These are phyloP conservation scores for Zeuzera pyrina DNA, from an alignment of 2,888 invertebrate genomes.

Conservation along the genomic window DNA sequence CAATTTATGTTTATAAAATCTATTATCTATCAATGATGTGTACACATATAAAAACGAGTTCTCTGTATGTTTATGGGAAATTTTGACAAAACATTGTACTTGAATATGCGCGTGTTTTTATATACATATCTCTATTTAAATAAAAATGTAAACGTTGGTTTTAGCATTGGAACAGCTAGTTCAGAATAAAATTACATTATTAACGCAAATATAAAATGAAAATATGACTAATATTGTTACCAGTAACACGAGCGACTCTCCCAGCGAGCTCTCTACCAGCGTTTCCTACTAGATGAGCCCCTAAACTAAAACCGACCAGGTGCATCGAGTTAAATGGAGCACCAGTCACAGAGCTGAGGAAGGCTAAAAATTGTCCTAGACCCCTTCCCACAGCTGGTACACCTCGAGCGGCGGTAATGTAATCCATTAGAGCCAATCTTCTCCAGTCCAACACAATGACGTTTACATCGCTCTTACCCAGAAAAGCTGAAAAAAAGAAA, in stretches of 20 bases:
- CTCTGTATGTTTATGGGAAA: too few relatives aligned
- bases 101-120: too few relatives aligned
- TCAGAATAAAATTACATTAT: too few relatives aligned
- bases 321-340: slow-evolving; percentile 26
- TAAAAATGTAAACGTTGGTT: too few relatives aligned
- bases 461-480: slow-evolving; percentile 27
- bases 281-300: slow-evolving; percentile 39
- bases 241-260: slow-evolving; percentile 32
- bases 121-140: too few relatives aligned
- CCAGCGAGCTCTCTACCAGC: slow-evolving; percentile 31
- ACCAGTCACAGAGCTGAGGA: slow-evolving; percentile 23
- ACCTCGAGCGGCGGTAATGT: slow-evolving; percentile 28
- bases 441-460: slow-evolving; percentile 42
- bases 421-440: slow-evolving; percentile 26
- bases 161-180: too few relatives aligned
- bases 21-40: too few relatives aligned
- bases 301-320: slow-evolving; percentile 39
- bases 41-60: too few relatives aligned
- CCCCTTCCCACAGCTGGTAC: slow-evolving; percentile 33
- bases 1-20: too few relatives aligned
- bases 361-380: slow-evolving; percentile 33
- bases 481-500: slow-evolving; percentile 23
- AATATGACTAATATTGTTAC: slow-evolving; percentile 16
- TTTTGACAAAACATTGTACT: too few relatives aligned
- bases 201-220: too few relatives aligned